Base-by-base conservation (phyloP, 2,113 vertebrate species). In the Tretioscincus oriximinensis region DNA sequence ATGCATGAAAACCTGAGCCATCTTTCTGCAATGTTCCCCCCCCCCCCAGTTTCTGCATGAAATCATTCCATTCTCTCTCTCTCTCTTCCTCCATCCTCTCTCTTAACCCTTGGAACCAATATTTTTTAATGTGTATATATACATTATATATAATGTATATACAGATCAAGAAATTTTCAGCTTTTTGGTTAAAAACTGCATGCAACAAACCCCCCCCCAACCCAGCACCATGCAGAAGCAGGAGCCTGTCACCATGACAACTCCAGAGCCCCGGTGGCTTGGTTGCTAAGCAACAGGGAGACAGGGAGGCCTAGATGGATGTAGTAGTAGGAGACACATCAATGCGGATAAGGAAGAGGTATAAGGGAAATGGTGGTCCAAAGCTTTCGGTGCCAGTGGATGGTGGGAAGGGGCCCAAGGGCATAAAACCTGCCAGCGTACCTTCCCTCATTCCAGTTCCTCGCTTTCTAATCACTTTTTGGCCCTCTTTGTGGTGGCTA, bases 191-290 rank as follows among this genome's bases (percentile, higher is more conserved):
- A 70, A 76, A 71, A 71, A 35, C 26, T 8, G 54, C 29, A 41
- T 9, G 8, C 70, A 11, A 7, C 24, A 9, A 9, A 24, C 31
- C 66, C 35, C 54, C 49, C 29, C 22, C 35, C 51, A 54, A 74
- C 58, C 14, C 22, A 26, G 24, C 24, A 22, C 72, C 80, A 75
- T 29, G 73, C 35, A 14, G 69, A 41, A 47, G 78, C 77, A 69
- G 80, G 72, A 81, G 72, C 80, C 80, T 47, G 80, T 81, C 65
- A 47, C 80, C 80, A 76, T 76, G 80, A 45, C 80, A 81, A 81
- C 80, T 73, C 80, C 80, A 68, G 72, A 81, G 73, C 80, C 80
- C 80, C 49, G 67, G 80, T 81, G 73, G 73, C 80, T 81, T 60
- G 64, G 80, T 81, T 81, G 80, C 80, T 76, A 81, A 45, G 79